These are phyloP conservation scores for Cyanoramphus novaezelandiae DNA, from an alignment of 2,113 vertebrate species.

Conservation along the genomic window DNA sequence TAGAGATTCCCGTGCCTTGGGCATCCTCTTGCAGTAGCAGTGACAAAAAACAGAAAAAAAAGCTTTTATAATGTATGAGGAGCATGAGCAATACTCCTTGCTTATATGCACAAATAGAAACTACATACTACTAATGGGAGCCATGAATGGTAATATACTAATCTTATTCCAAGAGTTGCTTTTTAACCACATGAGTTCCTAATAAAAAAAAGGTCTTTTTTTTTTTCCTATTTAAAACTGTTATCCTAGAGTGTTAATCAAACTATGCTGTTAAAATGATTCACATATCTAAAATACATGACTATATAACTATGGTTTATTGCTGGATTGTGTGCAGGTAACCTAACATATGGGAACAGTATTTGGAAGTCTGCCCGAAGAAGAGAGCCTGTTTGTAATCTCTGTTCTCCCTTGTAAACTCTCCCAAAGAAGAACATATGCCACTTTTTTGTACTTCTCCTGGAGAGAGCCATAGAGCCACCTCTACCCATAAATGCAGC, in stretches of 20 bases:
- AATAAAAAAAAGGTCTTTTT: not conserved
- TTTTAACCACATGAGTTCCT: not conserved
- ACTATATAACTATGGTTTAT: not conserved
- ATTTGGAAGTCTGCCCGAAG: not conserved
- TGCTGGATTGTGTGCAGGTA: not conserved
- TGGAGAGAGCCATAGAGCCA: not conserved
- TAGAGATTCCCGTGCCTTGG: conserved; percentile 29
- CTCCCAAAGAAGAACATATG: not conserved
- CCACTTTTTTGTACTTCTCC: not conserved
- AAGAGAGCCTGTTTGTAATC: not conserved
- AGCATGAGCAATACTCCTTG: not conserved
- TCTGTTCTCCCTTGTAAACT: not conserved
- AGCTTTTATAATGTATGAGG: not conserved
- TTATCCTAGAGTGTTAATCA: not conserved
- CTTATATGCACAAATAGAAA: not conserved
- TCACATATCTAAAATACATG: not conserved
- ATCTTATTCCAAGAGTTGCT: not conserved
- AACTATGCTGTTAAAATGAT: not conserved
- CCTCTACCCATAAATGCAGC: not conserved
- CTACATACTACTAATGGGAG: not conserved
- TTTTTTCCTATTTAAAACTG: not conserved
- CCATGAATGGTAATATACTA: not conserved
- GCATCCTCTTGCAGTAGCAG: not conserved
- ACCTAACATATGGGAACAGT: not conserved
- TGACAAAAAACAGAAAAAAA: not conserved